Evolutionary conservation across 2,888 invertebrate species (phyloP), one percentile per base, ranked within the genome.

Genomic region (Artemia sp.): DNA sequence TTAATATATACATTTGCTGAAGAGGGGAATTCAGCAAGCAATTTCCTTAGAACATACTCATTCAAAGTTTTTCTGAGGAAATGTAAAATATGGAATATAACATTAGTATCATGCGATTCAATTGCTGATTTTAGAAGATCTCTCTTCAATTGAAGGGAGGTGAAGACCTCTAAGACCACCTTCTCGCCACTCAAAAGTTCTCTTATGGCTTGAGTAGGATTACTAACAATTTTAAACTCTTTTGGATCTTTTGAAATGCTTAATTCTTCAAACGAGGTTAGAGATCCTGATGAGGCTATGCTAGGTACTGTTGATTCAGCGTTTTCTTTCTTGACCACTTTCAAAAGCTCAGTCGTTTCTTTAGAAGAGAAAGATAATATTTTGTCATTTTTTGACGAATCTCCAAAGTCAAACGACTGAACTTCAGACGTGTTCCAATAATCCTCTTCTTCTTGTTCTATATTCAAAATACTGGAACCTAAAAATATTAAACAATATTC

Each of bases 51-150:
- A 58, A 58, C 64, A 58, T 19, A 58, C 14, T 58, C 24, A 10
- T 24, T 58, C 64, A 58, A 58, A 19, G 64, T 58, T 58, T 58
- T 58, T 12, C 64, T n/a, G 14, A 58, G 24, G 64, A 58, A 58
- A 58, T 58, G 14, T 11, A 58, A 58, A 58, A 58, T 10, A 19
- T 58, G 64, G 64, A 58, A 19, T 58, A 58, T 24, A 58, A 58
- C 64, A 58, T 58, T 11, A 58, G 64, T 58, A 58, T 58, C 64
- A 58, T 24, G n/a, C 14, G 64, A 58, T 10, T n/a, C 64, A 58
- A 58, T 58, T n/a, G 64, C 64, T 8, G 64, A n/a, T 19, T n/a
- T 24, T 8, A 58, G 11, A 10, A 58, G 64, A 19, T 58, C 24
- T 9, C 14, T 58, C 24, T 58, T 58, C n/a, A 8, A 9, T 58